phyloP scores from a whole-genome alignment of 2,888 invertebrate genomes.

The Cephus pygmeus region DNA sequence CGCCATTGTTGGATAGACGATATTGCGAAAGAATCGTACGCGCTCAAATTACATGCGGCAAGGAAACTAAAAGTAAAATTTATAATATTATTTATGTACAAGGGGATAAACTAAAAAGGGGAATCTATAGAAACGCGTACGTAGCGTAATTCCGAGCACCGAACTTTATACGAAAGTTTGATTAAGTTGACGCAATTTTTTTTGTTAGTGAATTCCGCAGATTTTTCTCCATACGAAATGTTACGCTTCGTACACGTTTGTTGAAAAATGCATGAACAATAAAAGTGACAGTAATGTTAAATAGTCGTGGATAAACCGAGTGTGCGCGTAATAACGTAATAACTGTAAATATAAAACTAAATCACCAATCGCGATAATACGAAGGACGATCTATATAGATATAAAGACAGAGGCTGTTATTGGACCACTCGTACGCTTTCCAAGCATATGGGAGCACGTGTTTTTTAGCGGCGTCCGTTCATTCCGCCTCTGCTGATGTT shows the following conservation, averaged over 20 bases:
- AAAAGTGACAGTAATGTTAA: conserved; percentile 39
- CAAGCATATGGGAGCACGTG: conserved; percentile 4
- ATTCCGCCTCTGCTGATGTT: conserved; percentile 17
- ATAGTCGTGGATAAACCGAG: conserved; percentile 48
- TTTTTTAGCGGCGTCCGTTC: conserved; percentile 9
- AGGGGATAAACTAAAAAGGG: too few relatives aligned
- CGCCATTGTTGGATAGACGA: background rate
- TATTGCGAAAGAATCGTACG: background rate
- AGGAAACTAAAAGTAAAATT: conserved; percentile 15
- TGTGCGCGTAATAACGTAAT: conserved; percentile 36
- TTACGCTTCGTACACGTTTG: too few relatives aligned
- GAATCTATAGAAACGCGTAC: too few relatives aligned
- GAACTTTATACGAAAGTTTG: too few relatives aligned
- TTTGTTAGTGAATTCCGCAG: too few relatives aligned
- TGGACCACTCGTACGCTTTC: conserved; percentile 10
- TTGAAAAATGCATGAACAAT: background rate
- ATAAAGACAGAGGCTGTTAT: conserved; percentile 19
- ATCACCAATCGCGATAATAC: conserved; percentile 26
- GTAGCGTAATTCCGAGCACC: too few relatives aligned
- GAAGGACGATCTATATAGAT: conserved; percentile 16
- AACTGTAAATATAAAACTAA: conserved; percentile 40
- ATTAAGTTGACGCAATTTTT: too few relatives aligned
- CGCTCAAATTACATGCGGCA: conserved; percentile 14
- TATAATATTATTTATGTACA: conserved; percentile 7
- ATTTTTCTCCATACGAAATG: too few relatives aligned